Evolutionary conservation across 2,113 vertebrate species (phyloP).

Genomic region (Indri indri): DNA sequence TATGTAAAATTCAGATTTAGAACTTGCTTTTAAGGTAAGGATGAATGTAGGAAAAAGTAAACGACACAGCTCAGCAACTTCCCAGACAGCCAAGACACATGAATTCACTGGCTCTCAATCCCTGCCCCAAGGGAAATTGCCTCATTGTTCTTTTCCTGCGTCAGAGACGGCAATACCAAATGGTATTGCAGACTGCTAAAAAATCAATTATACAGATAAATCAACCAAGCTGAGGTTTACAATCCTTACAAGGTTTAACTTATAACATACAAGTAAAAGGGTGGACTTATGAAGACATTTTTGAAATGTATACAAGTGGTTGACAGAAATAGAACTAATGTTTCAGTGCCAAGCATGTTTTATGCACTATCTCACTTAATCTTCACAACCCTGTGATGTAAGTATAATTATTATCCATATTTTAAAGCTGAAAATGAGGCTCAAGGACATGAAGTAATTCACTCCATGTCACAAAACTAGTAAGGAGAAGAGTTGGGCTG

Average conservation of each 20-base stretch:
- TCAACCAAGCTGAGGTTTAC: not conserved
- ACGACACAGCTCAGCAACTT: not conserved
- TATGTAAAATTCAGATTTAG: not conserved
- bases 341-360: not conserved
- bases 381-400: not conserved
- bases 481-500: not conserved
- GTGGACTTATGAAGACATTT: not conserved
- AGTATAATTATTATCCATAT: not conserved
- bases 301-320: not conserved
- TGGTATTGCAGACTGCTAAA: not conserved
- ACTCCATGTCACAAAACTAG: not conserved
- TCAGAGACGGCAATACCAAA: not conserved
- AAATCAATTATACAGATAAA: not conserved
- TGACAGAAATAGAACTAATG: not conserved
- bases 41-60: not conserved
- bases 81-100: not conserved
- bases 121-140: not conserved
- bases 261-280: not conserved
- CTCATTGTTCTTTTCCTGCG: not conserved
- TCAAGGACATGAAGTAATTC: not conserved
- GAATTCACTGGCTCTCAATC: not conserved
- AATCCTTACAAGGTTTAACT: not conserved
- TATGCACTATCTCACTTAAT: not conserved
- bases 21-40: not conserved
- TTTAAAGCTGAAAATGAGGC: not conserved